Evolutionary conservation across 2,797 vertebrate genomes (phyloP), one percentile per base, ranked within the genome.

Genomic region (Chelidonichthys spinosus): DNA sequence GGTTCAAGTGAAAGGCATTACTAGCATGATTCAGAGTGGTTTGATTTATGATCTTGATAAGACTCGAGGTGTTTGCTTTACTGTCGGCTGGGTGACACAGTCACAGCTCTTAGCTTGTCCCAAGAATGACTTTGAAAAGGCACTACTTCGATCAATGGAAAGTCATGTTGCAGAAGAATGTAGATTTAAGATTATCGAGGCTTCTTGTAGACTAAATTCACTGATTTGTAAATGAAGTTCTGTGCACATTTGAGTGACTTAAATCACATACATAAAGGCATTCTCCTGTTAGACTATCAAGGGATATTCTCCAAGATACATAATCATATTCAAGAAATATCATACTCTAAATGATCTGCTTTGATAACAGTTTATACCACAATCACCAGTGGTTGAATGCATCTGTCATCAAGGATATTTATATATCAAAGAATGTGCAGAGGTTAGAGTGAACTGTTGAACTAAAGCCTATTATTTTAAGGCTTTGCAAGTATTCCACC

Each of bases 41-140:
- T 61, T 85, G 64, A 72, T 68, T 58, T 54, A 53, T 46, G 43
- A 37, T 35, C 15, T 11, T 42, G 65, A 76, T 69, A 69, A 55
- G 35, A 71, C 40, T 7, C 7, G 8, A 69, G 44, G 11, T 47
- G 1, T 60, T 60, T 50, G 32, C 67, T 69, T 53, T 33, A 10
- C 11, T 79, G 18, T 60, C 59, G 14, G 59, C 42, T 4, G 35
- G 17, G 36, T 70, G 66, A 74, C 18, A n/a, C 42, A 60, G 50
- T 11, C 7, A 52, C n/a, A 37, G 18, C 49, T 59, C 62, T 61
- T 17, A 11, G 35, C 44, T 44, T 32, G 37, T 68, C 15, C 55
- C 0, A 0, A 49, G n/a, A 64, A 4, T 64, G 17, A 17, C 40
- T 14, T 50, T 6, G 18, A 18, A 53, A 53, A 17, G 6, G 33